Evolutionary conservation across 2,888 invertebrate species (phyloP).

Genomic region (Apodemia mormo): DNA sequence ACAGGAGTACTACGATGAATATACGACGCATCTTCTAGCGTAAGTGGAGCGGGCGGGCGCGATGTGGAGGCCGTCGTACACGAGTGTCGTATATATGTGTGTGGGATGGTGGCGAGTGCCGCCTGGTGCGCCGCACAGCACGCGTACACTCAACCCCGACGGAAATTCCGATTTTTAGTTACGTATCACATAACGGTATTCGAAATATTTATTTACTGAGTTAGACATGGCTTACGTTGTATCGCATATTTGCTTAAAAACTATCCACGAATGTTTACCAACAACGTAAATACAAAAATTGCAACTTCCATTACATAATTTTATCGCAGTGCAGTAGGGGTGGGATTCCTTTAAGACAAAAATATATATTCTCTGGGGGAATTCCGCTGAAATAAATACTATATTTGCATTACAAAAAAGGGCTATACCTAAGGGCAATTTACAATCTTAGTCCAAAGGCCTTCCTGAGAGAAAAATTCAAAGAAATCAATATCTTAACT

Average conservation of each 20-base stretch:
- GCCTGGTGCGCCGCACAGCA: not conserved
- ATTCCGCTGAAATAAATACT: no score
- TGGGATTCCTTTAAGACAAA: not conserved
- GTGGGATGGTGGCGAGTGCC: not conserved
- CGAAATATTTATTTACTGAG: not conserved
- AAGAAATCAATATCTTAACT: no score
- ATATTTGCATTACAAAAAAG: no score
- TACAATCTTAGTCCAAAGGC: no score
- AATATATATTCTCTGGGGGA: not conserved
- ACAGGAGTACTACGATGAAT: not conserved
- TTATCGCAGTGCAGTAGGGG: not conserved
- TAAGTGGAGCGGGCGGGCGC: not conserved
- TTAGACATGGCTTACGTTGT: not conserved
- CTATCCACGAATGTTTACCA: not conserved
- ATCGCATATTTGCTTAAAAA: not conserved
- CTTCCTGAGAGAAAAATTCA: no score
- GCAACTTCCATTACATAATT: not conserved
- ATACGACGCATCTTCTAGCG: not conserved
- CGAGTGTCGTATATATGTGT: not conserved
- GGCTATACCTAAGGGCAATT: no score
- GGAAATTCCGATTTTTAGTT: constrained; percentile 10
- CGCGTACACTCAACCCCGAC: not conserved
- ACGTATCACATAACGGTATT: constrained; percentile 4
- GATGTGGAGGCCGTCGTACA: not conserved
- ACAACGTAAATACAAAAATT: not conserved